Percentiles rank a stretch among this genome's conserved stretches.
These are phyloP conservation scores for Poecilia latipinna DNA, from an alignment of 2,113 vertebrate genomes.

Conservation along the genomic window DNA sequence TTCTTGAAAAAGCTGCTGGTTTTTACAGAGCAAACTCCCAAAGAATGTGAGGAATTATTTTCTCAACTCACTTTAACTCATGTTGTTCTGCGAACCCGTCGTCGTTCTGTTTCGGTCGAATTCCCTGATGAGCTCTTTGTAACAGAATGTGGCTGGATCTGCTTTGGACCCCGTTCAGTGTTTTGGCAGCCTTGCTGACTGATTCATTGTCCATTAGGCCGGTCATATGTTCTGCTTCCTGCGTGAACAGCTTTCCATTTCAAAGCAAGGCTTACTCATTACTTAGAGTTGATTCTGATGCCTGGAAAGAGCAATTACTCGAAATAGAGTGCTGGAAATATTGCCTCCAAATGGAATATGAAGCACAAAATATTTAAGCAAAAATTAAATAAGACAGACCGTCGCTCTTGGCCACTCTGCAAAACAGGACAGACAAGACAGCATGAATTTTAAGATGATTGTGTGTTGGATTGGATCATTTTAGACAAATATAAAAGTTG, in stretches of 20 bases:
- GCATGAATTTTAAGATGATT: too few species aligned
- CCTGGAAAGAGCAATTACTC: neutral
- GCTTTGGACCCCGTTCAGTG: neutral
- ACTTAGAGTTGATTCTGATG: neutral
- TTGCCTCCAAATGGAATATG: neutral
- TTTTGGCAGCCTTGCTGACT: slow-evolving; percentile 33
- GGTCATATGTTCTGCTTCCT: slow-evolving; percentile 17
- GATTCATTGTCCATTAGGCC: neutral
- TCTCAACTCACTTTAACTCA: neutral
- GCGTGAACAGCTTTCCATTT: slow-evolving; percentile 19
- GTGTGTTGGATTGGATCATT: too few species aligned
- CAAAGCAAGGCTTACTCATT: neutral
- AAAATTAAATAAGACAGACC: too few species aligned
- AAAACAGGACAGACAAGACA: too few species aligned
- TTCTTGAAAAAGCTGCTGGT: slow-evolving; percentile 11
- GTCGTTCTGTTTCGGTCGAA: neutral
- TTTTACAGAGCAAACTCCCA: neutral
- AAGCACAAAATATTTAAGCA: neutral
- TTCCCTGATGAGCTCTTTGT: neutral
- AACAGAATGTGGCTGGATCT: slow-evolving; percentile 15
- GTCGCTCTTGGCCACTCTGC: too few species aligned
- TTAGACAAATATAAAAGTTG: too few species aligned
- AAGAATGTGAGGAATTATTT: slow-evolving; percentile 5
- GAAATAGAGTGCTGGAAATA: neutral
- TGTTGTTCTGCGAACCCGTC: neutral